phyloP scores from a whole-genome alignment of 2,113 vertebrate genomes.

The Sylvietta virens region DNA sequence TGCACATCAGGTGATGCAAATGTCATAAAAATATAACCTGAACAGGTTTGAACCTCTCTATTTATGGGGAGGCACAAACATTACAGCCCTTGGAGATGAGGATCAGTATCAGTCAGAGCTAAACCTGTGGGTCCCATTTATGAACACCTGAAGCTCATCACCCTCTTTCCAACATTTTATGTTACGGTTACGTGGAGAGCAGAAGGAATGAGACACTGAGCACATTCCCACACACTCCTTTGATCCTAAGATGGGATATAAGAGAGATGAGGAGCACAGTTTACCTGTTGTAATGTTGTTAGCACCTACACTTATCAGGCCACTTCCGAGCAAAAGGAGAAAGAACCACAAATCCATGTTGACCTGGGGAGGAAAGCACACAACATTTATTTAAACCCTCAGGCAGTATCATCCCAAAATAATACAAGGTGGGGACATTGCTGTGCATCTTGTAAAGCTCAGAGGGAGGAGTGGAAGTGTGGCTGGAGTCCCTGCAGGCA shows the following conservation, averaged over 20 bases:
- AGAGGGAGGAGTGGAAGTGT: not conserved
- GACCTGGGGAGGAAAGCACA: constrained; percentile 72
- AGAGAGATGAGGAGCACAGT: not conserved
- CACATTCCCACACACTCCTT: not conserved
- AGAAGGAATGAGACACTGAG: not conserved
- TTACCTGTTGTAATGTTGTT: constrained; percentile 76
- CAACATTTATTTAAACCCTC: not conserved
- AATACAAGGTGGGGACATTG: fast-evolving
- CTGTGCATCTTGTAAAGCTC: not conserved
- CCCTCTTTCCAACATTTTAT: not conserved
- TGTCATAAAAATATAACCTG: not conserved
- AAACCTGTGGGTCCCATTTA: not conserved
- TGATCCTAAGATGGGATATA: not conserved
- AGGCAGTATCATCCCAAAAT: not conserved
- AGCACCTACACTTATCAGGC: constrained; percentile 69
- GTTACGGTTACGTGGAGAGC: not conserved
- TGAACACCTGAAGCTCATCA: not conserved
- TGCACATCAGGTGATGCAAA: not conserved
- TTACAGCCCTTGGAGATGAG: not conserved
- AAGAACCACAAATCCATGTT: constrained; percentile 92
- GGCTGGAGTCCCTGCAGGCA: not conserved
- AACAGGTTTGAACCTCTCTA: fast-evolving
- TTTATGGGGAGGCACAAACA: not conserved
- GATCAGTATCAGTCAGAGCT: not conserved
- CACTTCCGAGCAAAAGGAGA: constrained; percentile 81